Base-by-base conservation (phyloP, 2,113 vertebrate genomes). In the Sinocyclocheilus maitianheensis region DNA sequence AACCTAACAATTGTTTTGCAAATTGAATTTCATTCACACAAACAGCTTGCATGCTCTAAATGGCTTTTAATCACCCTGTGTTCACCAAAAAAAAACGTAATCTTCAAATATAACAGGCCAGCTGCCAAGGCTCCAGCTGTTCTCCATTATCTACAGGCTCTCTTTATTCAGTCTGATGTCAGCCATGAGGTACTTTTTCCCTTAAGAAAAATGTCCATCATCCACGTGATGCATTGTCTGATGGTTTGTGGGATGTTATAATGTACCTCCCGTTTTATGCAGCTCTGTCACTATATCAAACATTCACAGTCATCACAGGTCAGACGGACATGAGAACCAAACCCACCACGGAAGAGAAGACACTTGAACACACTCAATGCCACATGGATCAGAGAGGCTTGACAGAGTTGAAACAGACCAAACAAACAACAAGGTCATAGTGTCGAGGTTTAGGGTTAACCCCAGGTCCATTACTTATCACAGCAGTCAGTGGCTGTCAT, bases 141-240 rank as follows among this genome's bases (percentile, higher is more conserved):
- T 95, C 93, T 91, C 84, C 77, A 95, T 97, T 96, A 96, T 81
- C 87, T 37, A 90, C 90, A 76, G 91, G 81, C 87, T 89, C 92
- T 92, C 88, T 93, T 84, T 91, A 91, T 91, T 92, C 93, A 94
- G 91, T 92, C 91, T 95, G 91, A 92, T 93, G 91, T 87, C 92
- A 95, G 92, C 92, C 91, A 93, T 94, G 89, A 95, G 90, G 86
- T 92, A 94, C 71, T 91, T 92, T 94, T 93, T 96, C 95, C 94
- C 94, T 92, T 81, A 72, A 65, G 75, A 90, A 85, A 87, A 94
- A 95, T 92, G 93, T 91, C 40, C 86, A 88, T 87, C 89, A 89
- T 72, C 89, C 89, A 86, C 83, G 84, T 93, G 88, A 89, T 91
- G 85, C 84, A 84, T 89, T 88, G 46, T 92, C 90, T 87, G 72